Conservation (phyloP, 2,888 invertebrate genomes). For the Exephanes ischioxanthus region DNA sequence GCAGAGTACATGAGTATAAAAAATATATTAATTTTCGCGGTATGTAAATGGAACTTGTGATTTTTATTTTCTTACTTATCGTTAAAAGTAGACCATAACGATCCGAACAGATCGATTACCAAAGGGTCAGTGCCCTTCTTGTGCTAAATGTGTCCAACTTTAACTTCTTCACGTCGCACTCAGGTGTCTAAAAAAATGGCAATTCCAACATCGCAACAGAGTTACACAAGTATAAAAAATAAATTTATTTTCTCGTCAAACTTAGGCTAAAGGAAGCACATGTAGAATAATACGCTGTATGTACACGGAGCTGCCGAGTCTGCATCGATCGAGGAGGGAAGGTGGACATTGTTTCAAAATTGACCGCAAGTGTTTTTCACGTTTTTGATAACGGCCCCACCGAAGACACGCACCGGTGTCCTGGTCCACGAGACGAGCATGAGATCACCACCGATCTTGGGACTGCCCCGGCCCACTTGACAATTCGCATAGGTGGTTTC, state of each 20-base stretch:
- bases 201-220: neutral
- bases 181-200: neutral
- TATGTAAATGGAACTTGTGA: no score
- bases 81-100: no score
- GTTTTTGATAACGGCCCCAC: slow-evolving; percentile 88
- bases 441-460: slow-evolving; percentile 82
- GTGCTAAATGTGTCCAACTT: slow-evolving; percentile 6
- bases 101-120: slow-evolving; percentile 11
- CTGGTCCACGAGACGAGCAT: slow-evolving; percentile 89
- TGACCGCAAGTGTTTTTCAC: slow-evolving; percentile 87
- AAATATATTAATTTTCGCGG: neutral
- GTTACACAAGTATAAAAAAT: slow-evolving; percentile 49
- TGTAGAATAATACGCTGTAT: slow-evolving; percentile 16
- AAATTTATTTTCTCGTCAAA: slow-evolving; percentile 43
- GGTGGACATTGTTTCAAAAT: neutral
- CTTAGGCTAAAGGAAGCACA: slow-evolving; percentile 41
- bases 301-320: slow-evolving; percentile 17
- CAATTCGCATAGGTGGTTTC: slow-evolving; percentile 85
- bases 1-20: no score
- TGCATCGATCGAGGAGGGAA: neutral
- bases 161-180: neutral
- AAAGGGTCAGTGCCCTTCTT: slow-evolving; percentile 43
- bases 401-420: slow-evolving; percentile 89
- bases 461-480: slow-evolving; percentile 85
- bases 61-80: no score